A percentile compares a stretch with the other conserved stretches of the same genome.
These are phyloP conservation scores for Archivesica marissinica DNA, from an alignment of 1,140 invertebrate genomes.

Conservation along the genomic window DNA sequence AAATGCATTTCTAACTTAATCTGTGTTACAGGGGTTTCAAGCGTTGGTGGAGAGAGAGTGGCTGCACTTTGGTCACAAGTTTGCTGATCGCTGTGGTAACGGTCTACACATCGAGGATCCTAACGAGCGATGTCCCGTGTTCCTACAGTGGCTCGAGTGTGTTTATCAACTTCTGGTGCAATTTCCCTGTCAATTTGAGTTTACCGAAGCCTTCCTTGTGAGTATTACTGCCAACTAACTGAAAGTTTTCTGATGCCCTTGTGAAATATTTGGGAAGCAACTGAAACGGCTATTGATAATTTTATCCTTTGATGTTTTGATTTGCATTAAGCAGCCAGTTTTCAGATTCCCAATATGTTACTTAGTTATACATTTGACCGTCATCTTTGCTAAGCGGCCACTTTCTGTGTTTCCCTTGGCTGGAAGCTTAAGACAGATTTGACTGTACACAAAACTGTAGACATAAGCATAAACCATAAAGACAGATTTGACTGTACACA, in stretches of 20 bases:
- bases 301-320: too few relatives aligned
- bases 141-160: constrained; percentile 98
- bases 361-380: too few relatives aligned
- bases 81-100: constrained; percentile 96
- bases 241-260: neutral
- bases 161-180: constrained; percentile 96
- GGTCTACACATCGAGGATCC: constrained; percentile 91
- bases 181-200: constrained; percentile 97
- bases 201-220: constrained; percentile 96
- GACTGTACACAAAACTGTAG: too few relatives aligned
- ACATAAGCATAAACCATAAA: too few relatives aligned
- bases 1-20: neutral
- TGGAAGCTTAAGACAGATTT: too few relatives aligned
- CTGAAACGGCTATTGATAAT: too few relatives aligned
- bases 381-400: too few relatives aligned
- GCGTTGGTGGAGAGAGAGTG: constrained; percentile 96
- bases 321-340: too few relatives aligned
- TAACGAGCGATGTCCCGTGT: constrained; percentile 97
- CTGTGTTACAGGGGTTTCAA: constrained; percentile 91
- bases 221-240: constrained; percentile 76
- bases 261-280: too few relatives aligned
- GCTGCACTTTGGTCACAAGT: constrained; percentile 98
- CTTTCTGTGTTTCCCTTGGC: too few relatives aligned
- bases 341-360: too few relatives aligned
- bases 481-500: too few relatives aligned